Percentiles rank a stretch among this genome's conserved stretches.
Conservation (phyloP, 2,797 vertebrate species). For the Toxotes lorentzi region DNA sequence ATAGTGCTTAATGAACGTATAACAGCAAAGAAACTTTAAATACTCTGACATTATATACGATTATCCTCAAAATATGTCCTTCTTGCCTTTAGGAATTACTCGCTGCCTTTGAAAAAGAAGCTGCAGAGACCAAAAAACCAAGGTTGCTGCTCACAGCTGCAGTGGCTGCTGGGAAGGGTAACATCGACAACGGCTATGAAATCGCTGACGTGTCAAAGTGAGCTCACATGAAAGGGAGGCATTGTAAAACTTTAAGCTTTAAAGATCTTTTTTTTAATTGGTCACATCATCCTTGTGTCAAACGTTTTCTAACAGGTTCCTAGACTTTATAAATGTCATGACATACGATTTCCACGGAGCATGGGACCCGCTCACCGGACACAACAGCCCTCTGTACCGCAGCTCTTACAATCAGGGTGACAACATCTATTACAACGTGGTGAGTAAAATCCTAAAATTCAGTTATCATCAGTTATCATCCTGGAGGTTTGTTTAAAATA, state of each 20-base stretch:
- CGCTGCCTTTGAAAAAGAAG: constrained; percentile 78
- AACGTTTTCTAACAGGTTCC: constrained; percentile 62
- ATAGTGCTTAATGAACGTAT: no score
- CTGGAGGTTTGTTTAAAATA: neutral
- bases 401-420: constrained; percentile 72
- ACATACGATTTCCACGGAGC: constrained; percentile 86
- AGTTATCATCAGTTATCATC: neutral
- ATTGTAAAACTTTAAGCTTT: neutral
- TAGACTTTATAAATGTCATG: constrained; percentile 88
- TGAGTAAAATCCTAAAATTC: constrained; percentile 61
- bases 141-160: constrained; percentile 83
- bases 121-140: constrained; percentile 43
- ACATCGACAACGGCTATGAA: constrained; percentile 82
- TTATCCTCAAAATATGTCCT: neutral
- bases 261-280: neutral
- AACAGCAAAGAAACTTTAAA: neutral
- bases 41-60: neutral
- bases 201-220: constrained; percentile 79
- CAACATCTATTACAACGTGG: constrained; percentile 79
- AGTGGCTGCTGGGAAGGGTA: constrained; percentile 74
- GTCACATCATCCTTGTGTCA: neutral
- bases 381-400: constrained; percentile 86
- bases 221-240: constrained; percentile 45
- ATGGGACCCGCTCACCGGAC: constrained; percentile 85
- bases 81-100: constrained; percentile 76